Conservation (phyloP, 2,113 vertebrate species). For the Pholis gunnellus region DNA sequence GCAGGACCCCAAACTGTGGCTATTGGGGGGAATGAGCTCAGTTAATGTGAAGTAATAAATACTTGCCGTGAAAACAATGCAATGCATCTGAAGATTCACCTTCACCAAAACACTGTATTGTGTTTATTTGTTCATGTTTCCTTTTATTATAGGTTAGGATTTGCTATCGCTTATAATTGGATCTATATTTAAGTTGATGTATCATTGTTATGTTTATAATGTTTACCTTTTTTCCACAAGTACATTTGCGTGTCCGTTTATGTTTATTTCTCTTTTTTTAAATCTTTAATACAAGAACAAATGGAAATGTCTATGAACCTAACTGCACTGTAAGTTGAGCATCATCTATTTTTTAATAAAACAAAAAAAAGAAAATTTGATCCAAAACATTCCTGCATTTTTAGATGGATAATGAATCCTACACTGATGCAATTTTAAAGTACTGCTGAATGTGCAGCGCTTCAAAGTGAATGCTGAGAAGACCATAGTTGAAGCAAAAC, state of each 20-base stretch:
- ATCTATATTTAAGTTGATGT: not conserved
- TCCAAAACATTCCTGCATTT: not conserved
- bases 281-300: not conserved
- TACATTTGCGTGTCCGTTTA: not conserved
- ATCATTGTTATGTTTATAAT: not conserved
- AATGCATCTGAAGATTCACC: not conserved
- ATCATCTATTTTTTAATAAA: not conserved
- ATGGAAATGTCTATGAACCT: not conserved
- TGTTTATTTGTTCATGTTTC: not conserved
- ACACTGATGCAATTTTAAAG: not conserved
- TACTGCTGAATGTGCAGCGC: not conserved
- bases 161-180: not conserved
- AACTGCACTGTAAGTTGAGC: not conserved
- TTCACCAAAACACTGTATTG: not conserved
- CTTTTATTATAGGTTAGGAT: not conserved
- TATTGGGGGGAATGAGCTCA: not conserved
- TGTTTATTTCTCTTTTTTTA: not conserved
- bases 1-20: not conserved
- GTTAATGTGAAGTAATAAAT: too few relatives aligned
- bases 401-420: not conserved
- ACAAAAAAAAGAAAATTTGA: not conserved
- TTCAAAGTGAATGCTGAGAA: conserved; percentile 22
- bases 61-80: too few relatives aligned
- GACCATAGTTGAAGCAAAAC: conserved; percentile 8
- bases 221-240: not conserved